phyloP scores from a whole-genome alignment of 2,797 vertebrate genomes.

The Gymnothorax javanicus region DNA sequence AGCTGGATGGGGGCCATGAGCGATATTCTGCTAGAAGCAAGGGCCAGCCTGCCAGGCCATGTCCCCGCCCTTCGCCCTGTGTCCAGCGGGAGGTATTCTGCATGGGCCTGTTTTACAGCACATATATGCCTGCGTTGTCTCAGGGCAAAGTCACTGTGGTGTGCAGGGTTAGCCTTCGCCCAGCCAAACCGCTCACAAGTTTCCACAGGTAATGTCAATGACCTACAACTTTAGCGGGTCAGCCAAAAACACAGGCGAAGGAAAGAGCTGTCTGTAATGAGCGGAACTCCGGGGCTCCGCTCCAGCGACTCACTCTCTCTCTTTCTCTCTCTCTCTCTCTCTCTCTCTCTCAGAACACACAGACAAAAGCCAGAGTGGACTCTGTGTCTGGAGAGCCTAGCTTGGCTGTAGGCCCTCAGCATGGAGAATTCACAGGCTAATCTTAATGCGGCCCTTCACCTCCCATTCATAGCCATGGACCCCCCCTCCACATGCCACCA shows the following conservation, averaged over 20 bases:
- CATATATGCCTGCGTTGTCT: background rate
- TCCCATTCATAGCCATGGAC: too few species aligned
- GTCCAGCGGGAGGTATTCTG: background rate
- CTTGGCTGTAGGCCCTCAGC: background rate
- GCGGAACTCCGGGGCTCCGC: background rate
- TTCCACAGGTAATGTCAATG: background rate
- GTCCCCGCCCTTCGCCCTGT: background rate
- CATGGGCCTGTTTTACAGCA: background rate
- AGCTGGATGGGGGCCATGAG: too few species aligned
- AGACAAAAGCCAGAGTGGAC: background rate
- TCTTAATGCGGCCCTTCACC: background rate
- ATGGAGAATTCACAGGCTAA: background rate
- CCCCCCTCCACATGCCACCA: background rate
- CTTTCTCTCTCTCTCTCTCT: background rate
- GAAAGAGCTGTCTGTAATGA: background rate
- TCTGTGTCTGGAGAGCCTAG: too few species aligned
- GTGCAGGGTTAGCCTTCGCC: background rate
- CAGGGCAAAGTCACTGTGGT: background rate
- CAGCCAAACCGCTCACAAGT: background rate
- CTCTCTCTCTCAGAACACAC: background rate
- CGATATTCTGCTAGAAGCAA: too few species aligned
- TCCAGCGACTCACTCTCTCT: background rate
- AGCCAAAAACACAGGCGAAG: background rate
- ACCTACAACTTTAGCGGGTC: background rate
- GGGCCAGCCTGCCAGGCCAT: too few species aligned